Percentiles rank a stretch among this genome's conserved stretches.
These are phyloP conservation scores for Matsumurasca onukii DNA, from an alignment of 1,140 invertebrate species.

Conservation along the genomic window DNA sequence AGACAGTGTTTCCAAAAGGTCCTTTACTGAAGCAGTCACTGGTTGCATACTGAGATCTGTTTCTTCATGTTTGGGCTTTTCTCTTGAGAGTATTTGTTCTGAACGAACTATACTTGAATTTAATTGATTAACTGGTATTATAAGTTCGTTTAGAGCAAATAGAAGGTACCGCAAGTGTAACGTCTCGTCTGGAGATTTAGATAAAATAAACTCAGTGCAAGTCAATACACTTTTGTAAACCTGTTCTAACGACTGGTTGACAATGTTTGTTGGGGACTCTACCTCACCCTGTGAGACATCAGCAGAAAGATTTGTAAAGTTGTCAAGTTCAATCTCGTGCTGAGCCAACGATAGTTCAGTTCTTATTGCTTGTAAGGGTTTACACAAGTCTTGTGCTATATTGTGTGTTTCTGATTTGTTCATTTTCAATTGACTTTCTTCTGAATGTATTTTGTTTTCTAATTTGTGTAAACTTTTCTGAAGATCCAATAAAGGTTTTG, in stretches of 20 bases:
- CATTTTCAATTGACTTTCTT: slow-evolving; percentile 28
- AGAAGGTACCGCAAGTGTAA: slow-evolving; percentile 40
- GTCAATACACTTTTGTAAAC: slow-evolving; percentile 38
- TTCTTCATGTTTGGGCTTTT: slow-evolving; percentile 31
- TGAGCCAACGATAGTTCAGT: slow-evolving; percentile 40
- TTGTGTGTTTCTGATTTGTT: slow-evolving; percentile 34
- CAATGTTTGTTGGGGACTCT: slow-evolving; percentile 6
- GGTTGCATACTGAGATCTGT: slow-evolving; percentile 37
- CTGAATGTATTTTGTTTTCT: slow-evolving; percentile 30
- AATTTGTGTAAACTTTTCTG: slow-evolving; percentile 36
- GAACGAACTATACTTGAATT: slow-evolving; percentile 37
- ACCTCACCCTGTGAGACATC: not conserved
- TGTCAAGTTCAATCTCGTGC: slow-evolving; percentile 41
- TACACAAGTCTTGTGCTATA: slow-evolving; percentile 39
- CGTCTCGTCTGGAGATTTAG: slow-evolving; percentile 38
- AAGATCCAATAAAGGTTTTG: slow-evolving; percentile 39
- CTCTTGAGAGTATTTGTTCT: slow-evolving; percentile 37
- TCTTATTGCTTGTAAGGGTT: slow-evolving; percentile 40
- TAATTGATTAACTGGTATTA: slow-evolving; percentile 38
- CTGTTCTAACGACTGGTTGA: slow-evolving; percentile 34
- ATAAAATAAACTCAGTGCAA: slow-evolving; percentile 40
- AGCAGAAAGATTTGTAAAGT: slow-evolving; percentile 33
- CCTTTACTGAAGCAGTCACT: slow-evolving; percentile 37
- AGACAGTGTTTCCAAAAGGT: slow-evolving; percentile 33
- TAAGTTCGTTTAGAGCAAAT: slow-evolving; percentile 39